These are phyloP conservation scores for Leptopilina syphax DNA, from an alignment of 2,888 invertebrate genomes.

Conservation along the genomic window DNA sequence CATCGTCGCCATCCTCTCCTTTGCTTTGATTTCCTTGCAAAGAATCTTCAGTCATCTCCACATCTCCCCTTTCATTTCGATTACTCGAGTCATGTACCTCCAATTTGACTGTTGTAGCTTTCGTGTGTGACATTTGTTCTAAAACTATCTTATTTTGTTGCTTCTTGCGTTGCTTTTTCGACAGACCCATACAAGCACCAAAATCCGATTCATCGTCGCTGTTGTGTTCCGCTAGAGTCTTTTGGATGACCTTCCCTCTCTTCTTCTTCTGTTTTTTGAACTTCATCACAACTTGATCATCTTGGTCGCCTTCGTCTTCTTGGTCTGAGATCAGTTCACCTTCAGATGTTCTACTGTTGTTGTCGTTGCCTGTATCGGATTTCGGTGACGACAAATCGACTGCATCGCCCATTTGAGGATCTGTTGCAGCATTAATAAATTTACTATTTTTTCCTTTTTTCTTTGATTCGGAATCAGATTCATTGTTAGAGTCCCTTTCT, in stretches of 20 bases:
- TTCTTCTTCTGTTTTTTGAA: constrained; percentile 68
- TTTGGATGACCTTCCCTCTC: constrained; percentile 62
- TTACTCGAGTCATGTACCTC: constrained; percentile 26
- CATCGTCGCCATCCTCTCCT: constrained; percentile 60
- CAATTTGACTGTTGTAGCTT: constrained; percentile 44
- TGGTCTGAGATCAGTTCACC: constrained; percentile 72
- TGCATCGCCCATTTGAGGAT: constrained; percentile 52
- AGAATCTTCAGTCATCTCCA: constrained; percentile 51
- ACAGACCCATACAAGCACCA: constrained; percentile 71
- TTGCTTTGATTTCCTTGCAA: constrained; percentile 60
- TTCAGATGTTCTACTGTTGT: constrained; percentile 65
- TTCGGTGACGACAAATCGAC: constrained; percentile 51
- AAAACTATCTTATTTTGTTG: constrained; percentile 59
- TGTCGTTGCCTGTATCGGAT: constrained; percentile 58
- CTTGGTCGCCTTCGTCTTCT: constrained; percentile 56
- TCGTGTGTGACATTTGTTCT: constrained; percentile 56
- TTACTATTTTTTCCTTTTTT: constrained; percentile 45
- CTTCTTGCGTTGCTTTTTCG: constrained; percentile 76
- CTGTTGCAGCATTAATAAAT: constrained; percentile 31
- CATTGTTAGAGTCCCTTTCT: constrained; percentile 66
- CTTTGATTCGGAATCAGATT: constrained; percentile 50
- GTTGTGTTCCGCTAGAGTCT: constrained; percentile 58
- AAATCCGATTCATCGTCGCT: constrained; percentile 66
- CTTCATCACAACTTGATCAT: constrained; percentile 58
- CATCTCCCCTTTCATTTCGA: constrained; percentile 14